phyloP scores from a whole-genome alignment of 2,797 vertebrate species.

The Amniataba percoides region DNA sequence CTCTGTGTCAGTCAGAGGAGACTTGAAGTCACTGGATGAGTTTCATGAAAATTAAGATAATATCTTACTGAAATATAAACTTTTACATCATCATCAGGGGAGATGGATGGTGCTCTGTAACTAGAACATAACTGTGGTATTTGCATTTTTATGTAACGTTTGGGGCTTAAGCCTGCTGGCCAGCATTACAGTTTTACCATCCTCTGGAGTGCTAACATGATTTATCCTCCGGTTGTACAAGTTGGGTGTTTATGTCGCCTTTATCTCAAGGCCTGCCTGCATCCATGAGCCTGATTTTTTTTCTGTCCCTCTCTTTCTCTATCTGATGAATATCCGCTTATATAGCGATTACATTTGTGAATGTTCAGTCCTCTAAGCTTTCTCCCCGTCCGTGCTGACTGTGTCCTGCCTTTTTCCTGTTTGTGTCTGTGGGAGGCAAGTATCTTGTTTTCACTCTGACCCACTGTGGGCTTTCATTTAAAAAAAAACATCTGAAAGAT shows the following conservation, averaged over 20 bases:
- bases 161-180: conserved; percentile 48
- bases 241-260: conserved; percentile 53
- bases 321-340: conserved; percentile 29
- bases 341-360: conserved; percentile 39
- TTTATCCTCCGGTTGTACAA: conserved; percentile 62
- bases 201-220: conserved; percentile 59
- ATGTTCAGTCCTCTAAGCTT: conserved; percentile 32
- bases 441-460: conserved; percentile 57
- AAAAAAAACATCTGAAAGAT: conserved; percentile 44
- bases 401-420: conserved; percentile 11
- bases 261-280: conserved; percentile 43
- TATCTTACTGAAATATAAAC: conserved; percentile 23
- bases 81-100: conserved; percentile 20
- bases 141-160: conserved; percentile 68
- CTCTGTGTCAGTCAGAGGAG: conserved; percentile 7
- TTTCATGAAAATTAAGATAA: conserved; percentile 27
- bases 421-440: conserved; percentile 45
- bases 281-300: conserved; percentile 38
- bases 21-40: conserved; percentile 9
- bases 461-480: conserved; percentile 40
- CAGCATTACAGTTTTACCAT: conserved; percentile 52
- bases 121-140: conserved; percentile 36
- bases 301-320: conserved; percentile 9
- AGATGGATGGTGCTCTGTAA: conserved; percentile 32
- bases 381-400: neutral